Percentiles rank a stretch among this genome's conserved stretches.
These are phyloP conservation scores for Popillia japonica DNA, from an alignment of 1,140 invertebrate species.

Conservation along the genomic window DNA sequence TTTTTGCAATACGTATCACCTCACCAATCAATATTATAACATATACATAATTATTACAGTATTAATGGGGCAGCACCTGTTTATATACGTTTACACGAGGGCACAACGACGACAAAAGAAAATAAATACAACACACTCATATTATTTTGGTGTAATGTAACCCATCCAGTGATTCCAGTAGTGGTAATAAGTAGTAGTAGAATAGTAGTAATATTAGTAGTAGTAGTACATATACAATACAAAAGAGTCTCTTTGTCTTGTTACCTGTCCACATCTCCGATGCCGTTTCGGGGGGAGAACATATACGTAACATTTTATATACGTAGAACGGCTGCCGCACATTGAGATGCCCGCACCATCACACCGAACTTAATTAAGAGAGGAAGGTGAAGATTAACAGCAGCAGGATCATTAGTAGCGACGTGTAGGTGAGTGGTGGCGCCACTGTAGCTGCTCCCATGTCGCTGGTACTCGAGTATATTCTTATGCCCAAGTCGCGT, in stretches of 20 bases:
- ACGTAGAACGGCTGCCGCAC: background rate
- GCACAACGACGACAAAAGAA: constrained; percentile 2
- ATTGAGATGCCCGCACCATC: background rate
- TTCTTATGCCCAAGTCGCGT: constrained; percentile 48
- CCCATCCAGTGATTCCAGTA: constrained; percentile 49
- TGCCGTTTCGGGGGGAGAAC: background rate
- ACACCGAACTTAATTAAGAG: constrained; percentile 34
- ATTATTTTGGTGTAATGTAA: constrained; percentile 48
- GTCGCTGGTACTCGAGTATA: constrained; percentile 41
- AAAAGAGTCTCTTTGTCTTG: constrained; percentile 14
- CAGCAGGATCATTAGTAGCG: constrained; percentile 9
- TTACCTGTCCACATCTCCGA: background rate
- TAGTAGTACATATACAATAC: constrained; percentile 30
- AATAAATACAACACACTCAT: constrained; percentile 18
- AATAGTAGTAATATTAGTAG: constrained; percentile 33
- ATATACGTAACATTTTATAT: background rate
- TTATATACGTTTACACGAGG: background rate
- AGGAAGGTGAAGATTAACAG: constrained; percentile 34
- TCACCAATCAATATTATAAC: too few species aligned
- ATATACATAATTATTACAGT: background rate
- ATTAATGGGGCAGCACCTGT: background rate
- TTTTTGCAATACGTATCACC: too few species aligned
- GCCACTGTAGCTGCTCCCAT: background rate
- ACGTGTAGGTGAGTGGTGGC: constrained; percentile 33
- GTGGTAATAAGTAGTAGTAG: constrained; percentile 20